These are phyloP conservation scores for Hoplostethus atlanticus DNA, from an alignment of 2,797 vertebrate species.

Conservation along the genomic window DNA sequence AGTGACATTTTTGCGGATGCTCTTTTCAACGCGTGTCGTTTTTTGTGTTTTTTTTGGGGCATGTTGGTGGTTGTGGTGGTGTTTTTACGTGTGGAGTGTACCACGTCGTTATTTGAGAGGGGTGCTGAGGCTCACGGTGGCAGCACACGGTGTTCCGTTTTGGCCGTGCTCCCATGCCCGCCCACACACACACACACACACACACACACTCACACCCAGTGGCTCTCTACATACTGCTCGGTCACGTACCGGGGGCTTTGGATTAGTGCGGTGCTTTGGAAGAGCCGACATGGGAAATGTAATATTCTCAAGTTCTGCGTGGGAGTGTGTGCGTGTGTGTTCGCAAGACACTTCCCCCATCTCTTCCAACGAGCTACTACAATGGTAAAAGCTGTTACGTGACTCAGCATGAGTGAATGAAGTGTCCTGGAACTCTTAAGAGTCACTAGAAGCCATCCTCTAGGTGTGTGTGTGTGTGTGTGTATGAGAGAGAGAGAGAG, in stretches of 20 bases:
- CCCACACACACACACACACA: conserved; percentile 18
- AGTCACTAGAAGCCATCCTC: conserved; percentile 36
- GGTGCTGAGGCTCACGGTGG: conserved; percentile 25
- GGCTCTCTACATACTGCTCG: conserved; percentile 46
- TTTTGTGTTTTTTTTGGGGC: background rate
- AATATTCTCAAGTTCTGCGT: conserved; percentile 51
- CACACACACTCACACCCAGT: conserved; percentile 21
- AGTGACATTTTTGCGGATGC: conserved; percentile 9
- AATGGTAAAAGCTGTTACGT: conserved; percentile 52
- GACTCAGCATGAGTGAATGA: conserved; percentile 72
- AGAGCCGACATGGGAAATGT: conserved; percentile 32
- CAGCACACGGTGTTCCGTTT: conserved; percentile 48
- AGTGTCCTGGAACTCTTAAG: conserved; percentile 47
- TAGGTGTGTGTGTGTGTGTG: conserved; percentile 29
- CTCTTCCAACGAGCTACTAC: no score
- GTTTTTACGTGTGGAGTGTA: conserved; percentile 29
- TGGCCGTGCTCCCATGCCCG: background rate
- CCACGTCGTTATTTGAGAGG: conserved; percentile 35
- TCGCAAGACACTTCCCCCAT: conserved; percentile 23
- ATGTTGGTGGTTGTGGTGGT: background rate
- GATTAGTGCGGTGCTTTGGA: conserved; percentile 39
- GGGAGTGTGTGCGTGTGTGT: conserved; percentile 8
- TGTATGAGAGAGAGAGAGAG: conserved; percentile 16
- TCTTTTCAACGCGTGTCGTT: background rate
- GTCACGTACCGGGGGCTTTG: conserved; percentile 37